Base-by-base conservation (phyloP, 2,888 invertebrate genomes). In the Elysia crispata region DNA sequence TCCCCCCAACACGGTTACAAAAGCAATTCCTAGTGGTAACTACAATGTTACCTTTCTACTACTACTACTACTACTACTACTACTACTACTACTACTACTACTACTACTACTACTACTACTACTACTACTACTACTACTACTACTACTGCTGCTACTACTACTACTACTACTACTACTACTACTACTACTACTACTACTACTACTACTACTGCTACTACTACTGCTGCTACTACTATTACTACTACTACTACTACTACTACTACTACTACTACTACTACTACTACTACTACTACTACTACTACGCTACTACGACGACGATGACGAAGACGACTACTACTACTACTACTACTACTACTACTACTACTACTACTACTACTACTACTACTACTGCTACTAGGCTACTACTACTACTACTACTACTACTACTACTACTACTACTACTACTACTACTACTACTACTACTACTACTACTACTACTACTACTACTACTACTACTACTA, bases 111-210 rank as follows among this genome's bases (percentile, higher is more conserved):
- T 64, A 64, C 23, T 64, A 64, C 23, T 64, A 23, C 23, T 64
- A 64, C 23, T 64, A 64, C 23, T 64, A 64, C 23, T 64, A 64
- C 23, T 64, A 64, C 23, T 64, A 64, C 23, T 64, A 64, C 23
- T 64, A 64, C 23, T 64, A 64, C 23, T 64, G 23, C 23, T 64
- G 25, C 23, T 11, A 64, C 23, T 64, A 23, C 64, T 64, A 64
- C 23, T n/a, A 23, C 23, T 64, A 64, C 23, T 64, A 64, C 23
- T n/a, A 64, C 23, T 64, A 54, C 13, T 13, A 54, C 15, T 54
- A 18, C 20, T 54, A 54, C 20, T 54, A 54, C 20, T 54, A 54
- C 20, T 54, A 18, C 20, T 54, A 18, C 20, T 54, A 18, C 20
- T 54, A 54, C 20, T 54, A 54, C 20, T 54, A 54, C 20, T 54